Conservation (phyloP, 53 echinoderm and acorn worm genomes). For the Crossaster papposus region DNA sequence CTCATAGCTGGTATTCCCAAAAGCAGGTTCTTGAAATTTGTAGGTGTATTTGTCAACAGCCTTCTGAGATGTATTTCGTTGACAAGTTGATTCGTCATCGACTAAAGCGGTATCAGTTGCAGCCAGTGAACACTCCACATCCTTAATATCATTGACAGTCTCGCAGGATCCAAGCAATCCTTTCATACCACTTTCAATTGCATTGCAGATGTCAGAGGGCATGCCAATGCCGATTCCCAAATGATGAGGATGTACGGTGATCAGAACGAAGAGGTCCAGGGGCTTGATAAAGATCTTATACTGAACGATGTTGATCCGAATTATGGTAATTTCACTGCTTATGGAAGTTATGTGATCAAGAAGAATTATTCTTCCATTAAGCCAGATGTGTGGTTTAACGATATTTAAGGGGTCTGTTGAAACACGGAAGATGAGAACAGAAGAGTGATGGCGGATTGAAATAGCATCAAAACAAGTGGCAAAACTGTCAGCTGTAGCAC, state of each 20-base stretch:
- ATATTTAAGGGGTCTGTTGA: constrained; percentile 16
- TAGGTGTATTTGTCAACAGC: constrained; percentile 68
- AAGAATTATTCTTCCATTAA: constrained; percentile 48
- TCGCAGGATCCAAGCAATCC: constrained; percentile 76
- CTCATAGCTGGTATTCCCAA: constrained; percentile 49
- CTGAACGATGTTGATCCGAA: constrained; percentile 61
- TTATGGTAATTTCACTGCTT: constrained; percentile 50
- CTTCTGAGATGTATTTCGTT: constrained; percentile 63
- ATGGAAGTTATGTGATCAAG: constrained; percentile 67
- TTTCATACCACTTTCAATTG: neutral
- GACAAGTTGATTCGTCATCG: constrained; percentile 42
- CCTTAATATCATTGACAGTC: constrained; percentile 65
- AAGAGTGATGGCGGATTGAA: constrained; percentile 41
- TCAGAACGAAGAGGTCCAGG: constrained; percentile 52
- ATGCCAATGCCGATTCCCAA: constrained; percentile 69
- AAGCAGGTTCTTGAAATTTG: constrained; percentile 20
- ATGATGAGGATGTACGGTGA: constrained; percentile 66
- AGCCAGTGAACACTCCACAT: constrained; percentile 44
- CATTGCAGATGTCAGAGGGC: constrained; percentile 61
- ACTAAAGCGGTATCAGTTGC: neutral
- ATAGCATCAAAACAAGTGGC: constrained; percentile 77
- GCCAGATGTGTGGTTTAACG: constrained; percentile 62
- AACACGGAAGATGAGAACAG: constrained; percentile 65
- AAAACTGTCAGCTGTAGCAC: constrained; percentile 59
- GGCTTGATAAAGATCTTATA: constrained; percentile 60